Evolutionary conservation across 2,797 vertebrate species (phyloP).

Genomic region (Hylomyscus alleni): DNA sequence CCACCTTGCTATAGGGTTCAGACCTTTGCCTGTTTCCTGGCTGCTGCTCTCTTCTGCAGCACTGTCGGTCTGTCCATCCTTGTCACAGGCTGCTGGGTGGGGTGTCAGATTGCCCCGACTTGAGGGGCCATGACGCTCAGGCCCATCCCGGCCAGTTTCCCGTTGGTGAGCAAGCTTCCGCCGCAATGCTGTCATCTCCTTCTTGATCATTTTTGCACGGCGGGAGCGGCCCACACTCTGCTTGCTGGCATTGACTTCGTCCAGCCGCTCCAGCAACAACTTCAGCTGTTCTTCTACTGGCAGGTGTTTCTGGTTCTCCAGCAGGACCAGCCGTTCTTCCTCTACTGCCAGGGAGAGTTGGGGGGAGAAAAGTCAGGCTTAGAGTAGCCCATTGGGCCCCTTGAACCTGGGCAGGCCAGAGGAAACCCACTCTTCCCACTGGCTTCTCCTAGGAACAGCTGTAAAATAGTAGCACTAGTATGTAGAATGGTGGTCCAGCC

Average conservation of each 20-base stretch:
- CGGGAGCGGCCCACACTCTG: conserved; percentile 97
- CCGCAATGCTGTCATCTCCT: conserved; percentile 97
- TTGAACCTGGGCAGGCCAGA: conserved; percentile 65
- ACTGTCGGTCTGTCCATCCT: conserved; percentile 93
- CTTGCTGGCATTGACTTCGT: conserved; percentile 95
- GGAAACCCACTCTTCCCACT: conserved; percentile 49
- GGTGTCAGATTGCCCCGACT: conserved; percentile 89
- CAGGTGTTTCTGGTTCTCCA: conserved; percentile 95
- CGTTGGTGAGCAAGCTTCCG: conserved; percentile 96
- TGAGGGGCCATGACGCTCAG: conserved; percentile 90
- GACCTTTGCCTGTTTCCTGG: conserved; percentile 99
- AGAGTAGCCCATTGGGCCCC: conserved; percentile 1
- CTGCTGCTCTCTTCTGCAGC: conserved; percentile 99
- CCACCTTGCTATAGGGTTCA: conserved; percentile 44
- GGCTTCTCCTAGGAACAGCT: conserved; percentile 37
- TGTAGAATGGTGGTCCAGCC: conserved; percentile 21
- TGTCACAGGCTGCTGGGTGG: conserved; percentile 89
- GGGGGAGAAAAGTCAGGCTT: conserved; percentile 58
- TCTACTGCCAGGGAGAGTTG: conserved; percentile 78
- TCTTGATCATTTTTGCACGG: conserved; percentile 97
- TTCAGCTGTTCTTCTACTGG: conserved; percentile 97
- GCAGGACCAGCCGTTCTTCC: conserved; percentile 92
- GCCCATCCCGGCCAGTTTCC: conserved; percentile 91
- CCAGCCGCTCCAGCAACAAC: conserved; percentile 93
- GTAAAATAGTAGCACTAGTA: conserved; percentile 37